phyloP scores from a whole-genome alignment of 2,797 vertebrate genomes.

The Paramormyrops hopkinsi region DNA sequence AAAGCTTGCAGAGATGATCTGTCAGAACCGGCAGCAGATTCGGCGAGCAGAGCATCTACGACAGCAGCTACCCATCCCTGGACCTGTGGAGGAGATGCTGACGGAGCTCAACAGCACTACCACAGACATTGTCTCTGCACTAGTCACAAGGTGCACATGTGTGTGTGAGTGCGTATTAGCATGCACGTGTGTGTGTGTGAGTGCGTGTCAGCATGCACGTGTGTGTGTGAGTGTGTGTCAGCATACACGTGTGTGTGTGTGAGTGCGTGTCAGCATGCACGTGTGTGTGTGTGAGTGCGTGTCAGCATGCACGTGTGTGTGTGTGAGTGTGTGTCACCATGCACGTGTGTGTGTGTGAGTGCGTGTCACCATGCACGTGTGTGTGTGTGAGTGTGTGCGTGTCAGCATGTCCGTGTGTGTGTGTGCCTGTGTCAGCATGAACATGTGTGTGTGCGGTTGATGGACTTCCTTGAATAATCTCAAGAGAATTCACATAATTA shows the following conservation, averaged over 20 bases:
- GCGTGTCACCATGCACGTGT: no score
- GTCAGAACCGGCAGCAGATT: slow-evolving; percentile 91
- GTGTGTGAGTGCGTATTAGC: background rate
- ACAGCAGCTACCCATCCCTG: slow-evolving; percentile 84
- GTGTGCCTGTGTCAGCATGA: background rate
- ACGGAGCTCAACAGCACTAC: slow-evolving; percentile 79
- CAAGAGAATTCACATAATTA: background rate
- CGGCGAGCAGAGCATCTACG: slow-evolving; percentile 82
- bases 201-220: background rate
- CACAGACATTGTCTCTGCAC: slow-evolving; percentile 87
- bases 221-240: background rate
- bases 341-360: no score
- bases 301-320: slow-evolving; percentile 33
- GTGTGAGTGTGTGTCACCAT: background rate
- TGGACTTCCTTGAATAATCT: background rate
- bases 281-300: background rate
- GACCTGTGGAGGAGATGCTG: slow-evolving; percentile 82
- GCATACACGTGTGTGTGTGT: background rate
- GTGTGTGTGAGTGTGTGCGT: background rate
- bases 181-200: no score
- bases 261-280: background rate
- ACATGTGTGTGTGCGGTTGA: background rate
- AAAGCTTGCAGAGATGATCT: slow-evolving; percentile 83
- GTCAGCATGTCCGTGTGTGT: background rate
- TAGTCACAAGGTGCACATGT: slow-evolving; percentile 77